phyloP scores from a whole-genome alignment of 2,888 invertebrate genomes.

The Drosophila tripunctata region DNA sequence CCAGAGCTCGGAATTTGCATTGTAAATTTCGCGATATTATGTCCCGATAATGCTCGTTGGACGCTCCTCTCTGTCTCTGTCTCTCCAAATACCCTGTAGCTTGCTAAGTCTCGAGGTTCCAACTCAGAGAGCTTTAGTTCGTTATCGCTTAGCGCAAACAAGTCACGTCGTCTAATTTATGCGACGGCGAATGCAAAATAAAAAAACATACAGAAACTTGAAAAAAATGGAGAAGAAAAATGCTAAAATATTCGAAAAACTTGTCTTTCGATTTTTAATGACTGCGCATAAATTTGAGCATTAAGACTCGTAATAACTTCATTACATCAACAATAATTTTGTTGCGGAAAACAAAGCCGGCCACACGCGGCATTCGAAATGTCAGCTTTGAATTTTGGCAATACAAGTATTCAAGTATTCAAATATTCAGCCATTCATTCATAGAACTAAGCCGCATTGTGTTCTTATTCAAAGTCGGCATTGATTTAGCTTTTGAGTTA shows the following conservation, averaged over 20 bases:
- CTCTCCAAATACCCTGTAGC: conserved; percentile 21
- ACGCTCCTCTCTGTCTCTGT: conserved; percentile 4
- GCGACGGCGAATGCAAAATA: conserved; percentile 54
- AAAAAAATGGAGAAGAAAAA: conserved; percentile 9
- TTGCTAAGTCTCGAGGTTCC: conserved; percentile 12
- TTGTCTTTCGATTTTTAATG: conserved; percentile 79
- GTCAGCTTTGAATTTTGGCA: conserved; percentile 20
- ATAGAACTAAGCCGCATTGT: neutral
- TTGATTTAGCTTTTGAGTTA: neutral
- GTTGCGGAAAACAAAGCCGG: conserved; percentile 32
- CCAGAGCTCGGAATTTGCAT: conserved; percentile 62
- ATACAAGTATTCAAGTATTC: neutral
- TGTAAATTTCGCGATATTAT: conserved; percentile 68
- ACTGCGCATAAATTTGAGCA: conserved; percentile 80
- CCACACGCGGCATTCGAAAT: conserved; percentile 36
- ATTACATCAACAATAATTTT: conserved; percentile 77
- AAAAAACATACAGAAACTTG: neutral
- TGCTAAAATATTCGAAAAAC: conserved; percentile 78
- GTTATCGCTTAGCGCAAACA: conserved; percentile 67
- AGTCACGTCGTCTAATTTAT: conserved; percentile 78
- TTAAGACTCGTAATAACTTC: conserved; percentile 82
- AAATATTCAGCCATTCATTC: conserved; percentile 3
- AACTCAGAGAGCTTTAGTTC: conserved; percentile 25
- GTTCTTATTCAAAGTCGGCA: neutral
- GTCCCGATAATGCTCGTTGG: conserved; percentile 58